Percentiles rank a stretch among this genome's conserved stretches.
These are phyloP conservation scores for Polydesmus complanatus DNA, from an alignment of 2,888 invertebrate species.

Conservation along the genomic window DNA sequence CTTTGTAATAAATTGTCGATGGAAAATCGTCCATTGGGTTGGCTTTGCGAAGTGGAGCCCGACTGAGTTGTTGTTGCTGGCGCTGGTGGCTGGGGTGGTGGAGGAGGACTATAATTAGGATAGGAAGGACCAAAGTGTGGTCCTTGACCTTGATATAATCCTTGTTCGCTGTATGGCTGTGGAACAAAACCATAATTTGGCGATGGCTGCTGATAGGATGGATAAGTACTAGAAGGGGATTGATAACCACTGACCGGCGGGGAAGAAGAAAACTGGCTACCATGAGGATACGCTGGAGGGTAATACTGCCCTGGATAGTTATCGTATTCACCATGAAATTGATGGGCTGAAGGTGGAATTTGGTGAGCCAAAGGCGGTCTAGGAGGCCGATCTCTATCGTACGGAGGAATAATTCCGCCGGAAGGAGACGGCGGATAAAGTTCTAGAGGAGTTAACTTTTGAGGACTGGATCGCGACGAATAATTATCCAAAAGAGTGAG, in stretches of 20 bases:
- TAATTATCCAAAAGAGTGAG: slow-evolving; percentile 20
- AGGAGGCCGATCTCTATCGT: slow-evolving; percentile 2
- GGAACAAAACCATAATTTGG: slow-evolving; percentile 16
- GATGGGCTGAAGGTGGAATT: slow-evolving; percentile 1
- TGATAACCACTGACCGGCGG: slow-evolving; percentile 5
- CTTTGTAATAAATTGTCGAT: slow-evolving; percentile 15
- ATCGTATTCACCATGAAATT: slow-evolving; percentile 6
- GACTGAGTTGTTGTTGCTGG: background rate
- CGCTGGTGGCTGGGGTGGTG: background rate
- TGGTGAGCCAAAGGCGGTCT: slow-evolving; percentile 3
- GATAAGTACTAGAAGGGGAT: slow-evolving; percentile 27
- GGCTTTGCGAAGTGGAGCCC: slow-evolving; percentile 2
- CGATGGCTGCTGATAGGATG: slow-evolving; percentile 17
- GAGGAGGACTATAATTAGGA: slow-evolving; percentile 3
- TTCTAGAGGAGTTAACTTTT: slow-evolving; percentile 14
- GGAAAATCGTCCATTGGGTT: slow-evolving; percentile 15
- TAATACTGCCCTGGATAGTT: slow-evolving; percentile 11
- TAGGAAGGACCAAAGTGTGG: slow-evolving; percentile 11
- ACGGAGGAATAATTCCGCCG: slow-evolving; percentile 14
- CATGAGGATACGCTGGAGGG: slow-evolving; percentile 14
- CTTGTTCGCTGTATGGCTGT: slow-evolving; percentile 14
- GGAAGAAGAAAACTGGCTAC: slow-evolving; percentile 23
- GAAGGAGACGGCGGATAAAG: slow-evolving; percentile 11
- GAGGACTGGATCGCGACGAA: slow-evolving; percentile 16
- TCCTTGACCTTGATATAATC: slow-evolving; percentile 14